Evolutionary conservation across 2,888 invertebrate genomes (phyloP), one percentile per base, ranked within the genome.

Genomic region (Corbicula japonica): DNA sequence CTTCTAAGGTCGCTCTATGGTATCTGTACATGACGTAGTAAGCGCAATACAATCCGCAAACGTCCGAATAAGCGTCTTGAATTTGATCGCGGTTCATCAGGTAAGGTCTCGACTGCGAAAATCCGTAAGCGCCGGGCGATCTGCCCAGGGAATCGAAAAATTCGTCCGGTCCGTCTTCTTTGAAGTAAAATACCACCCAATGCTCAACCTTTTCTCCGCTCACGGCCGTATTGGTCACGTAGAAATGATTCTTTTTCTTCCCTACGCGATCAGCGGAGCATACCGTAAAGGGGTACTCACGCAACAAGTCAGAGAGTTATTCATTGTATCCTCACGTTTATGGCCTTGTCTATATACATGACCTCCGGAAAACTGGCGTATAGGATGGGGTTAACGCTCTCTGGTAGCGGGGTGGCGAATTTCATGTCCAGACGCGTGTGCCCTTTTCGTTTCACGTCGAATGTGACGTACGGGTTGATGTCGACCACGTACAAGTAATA

Each of bases 341-440:
- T 69, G 69, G 69, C 21, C 35, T 69, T 38, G 32, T 69, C 46
- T 5, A 69, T 69, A 23, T 60, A 21, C 6, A 69, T 28, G 21
- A 60, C 32, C 34, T 69, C 71, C 35, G 79, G 79, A 61, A 71
- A 79, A 3, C 56, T 71, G 6, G 62, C 71, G 61, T 79, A 75
- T 63, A 79, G 62, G 2, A 75, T 46, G 44, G 75, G 15, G 18
- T 56, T 75, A 15, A 66, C 52, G 26, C 66, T 75, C 35, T 79
- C 79, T n/a, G 71, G 71, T 54, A 79, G 35, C 15, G 79, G 35
- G 6, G n/a, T 68, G 23, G 60, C 48, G 30, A 71, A 79, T 41
- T 58, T 56, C 4, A 71, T 18, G 28, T 79, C 75, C 26, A 71
- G 52, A 15, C 75, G 66, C 48, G 62, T 68, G 30, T 71, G 65